Conservation (phyloP, 1,140 invertebrate genomes). For the Akabosia matsudoensis region DNA sequence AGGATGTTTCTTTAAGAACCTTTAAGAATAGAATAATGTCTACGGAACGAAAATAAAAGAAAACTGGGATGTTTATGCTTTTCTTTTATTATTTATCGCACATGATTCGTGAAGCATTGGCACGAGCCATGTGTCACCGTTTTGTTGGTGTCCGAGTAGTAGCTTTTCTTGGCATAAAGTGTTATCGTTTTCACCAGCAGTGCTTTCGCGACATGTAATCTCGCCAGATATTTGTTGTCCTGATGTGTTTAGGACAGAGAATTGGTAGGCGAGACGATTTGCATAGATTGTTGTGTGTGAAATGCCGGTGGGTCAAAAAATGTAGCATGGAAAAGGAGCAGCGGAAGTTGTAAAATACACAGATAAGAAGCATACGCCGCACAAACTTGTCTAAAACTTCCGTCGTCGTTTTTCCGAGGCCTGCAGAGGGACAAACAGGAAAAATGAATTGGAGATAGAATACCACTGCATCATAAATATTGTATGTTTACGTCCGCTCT, state of each 20-base stretch:
- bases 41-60: no score
- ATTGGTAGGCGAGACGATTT: neutral
- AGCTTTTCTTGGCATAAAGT: no score
- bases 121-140: slow-evolving; percentile 8
- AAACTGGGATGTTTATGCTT: no score
- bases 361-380: slow-evolving; percentile 1
- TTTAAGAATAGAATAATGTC: no score
- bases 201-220: no score
- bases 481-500: neutral
- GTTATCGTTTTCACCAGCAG: no score
- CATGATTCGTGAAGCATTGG: neutral
- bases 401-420: neutral
- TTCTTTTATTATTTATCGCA: no score
- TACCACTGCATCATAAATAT: slow-evolving; percentile 20
- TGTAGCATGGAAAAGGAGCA: neutral
- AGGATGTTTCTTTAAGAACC: no score
- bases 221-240: neutral
- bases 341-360: neutral
- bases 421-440: no score
- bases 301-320: slow-evolving; percentile 1
- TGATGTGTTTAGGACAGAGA: neutral
- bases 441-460: no score
- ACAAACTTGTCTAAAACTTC: slow-evolving; percentile 15
- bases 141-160: no score
- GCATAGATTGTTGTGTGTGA: neutral